Evolutionary conservation across 2,113 vertebrate species (phyloP), one percentile per base, ranked within the genome.

Genomic region (Eclectus roratus): DNA sequence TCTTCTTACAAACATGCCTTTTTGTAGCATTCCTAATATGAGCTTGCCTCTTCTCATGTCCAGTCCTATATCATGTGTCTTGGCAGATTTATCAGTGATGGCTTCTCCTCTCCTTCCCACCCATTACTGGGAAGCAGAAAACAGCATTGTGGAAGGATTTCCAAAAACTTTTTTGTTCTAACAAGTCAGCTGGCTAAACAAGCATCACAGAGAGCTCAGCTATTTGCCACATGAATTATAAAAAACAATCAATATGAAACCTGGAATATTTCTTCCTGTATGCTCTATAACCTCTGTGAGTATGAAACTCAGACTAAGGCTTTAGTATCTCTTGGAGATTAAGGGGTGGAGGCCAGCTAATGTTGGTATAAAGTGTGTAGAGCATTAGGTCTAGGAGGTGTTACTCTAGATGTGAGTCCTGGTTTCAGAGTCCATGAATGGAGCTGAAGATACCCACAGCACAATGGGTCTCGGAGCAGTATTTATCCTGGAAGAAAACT

Each of bases 401-500:
- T 77, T 49, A 35, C 7, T 56, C 3, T 25, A n/a, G 33, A n/a
- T 5, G 17, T 16, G 16, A 33, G 24, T 72, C 72, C n/a, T 41
- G 29, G 13, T 84, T 50, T 91, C 53, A 28, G 61, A 79, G 7
- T 64, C 43, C 0, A 0, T 52, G 29, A 7, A 12, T 71, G 33
- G 47, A 65, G 24, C 44, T 79, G 41, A 61, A 70, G 17, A 19
- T 47, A 64, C 2, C 18, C 27, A 44, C 23, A 47, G 44, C 17
- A 35, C 0, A 0, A 25, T 39, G 53, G 24, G 5, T 69, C 15
- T 56, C 29, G 7, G 12, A 60, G 20, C 61, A 31, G 3, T 79
- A 15, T 85, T 72, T 60, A 5, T 64, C 6, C 2, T 1, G 3
- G 47, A 31, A 35, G 37, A 72, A 83, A 74, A 52, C 20, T 58